Percentiles rank a stretch among this genome's conserved stretches.
Evolutionary conservation across 2,113 vertebrate species (phyloP).

Genomic region (Antechinus flavipes): DNA sequence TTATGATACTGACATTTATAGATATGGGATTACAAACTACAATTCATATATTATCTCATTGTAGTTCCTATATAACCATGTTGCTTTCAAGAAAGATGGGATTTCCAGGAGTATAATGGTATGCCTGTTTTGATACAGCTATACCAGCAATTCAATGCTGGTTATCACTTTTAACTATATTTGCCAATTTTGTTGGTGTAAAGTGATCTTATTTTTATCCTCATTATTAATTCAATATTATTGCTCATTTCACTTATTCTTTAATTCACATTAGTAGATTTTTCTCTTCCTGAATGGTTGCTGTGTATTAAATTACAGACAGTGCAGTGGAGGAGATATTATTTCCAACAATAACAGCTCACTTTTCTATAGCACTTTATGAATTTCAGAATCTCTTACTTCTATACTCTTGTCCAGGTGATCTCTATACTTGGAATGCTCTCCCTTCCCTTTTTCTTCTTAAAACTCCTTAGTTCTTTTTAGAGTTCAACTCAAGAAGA

Average conservation of each 20-base stretch:
- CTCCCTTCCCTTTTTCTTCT: background rate
- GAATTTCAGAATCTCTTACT: background rate
- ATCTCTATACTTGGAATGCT: background rate
- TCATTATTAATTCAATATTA: background rate
- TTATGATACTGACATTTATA: background rate
- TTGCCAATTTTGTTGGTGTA: background rate
- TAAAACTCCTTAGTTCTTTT: background rate
- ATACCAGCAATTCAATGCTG: background rate
- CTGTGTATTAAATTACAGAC: background rate
- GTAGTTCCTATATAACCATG: background rate
- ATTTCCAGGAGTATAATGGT: background rate
- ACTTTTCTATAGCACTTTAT: background rate
- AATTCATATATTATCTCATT: background rate
- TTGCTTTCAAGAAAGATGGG: background rate
- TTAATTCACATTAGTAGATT: background rate
- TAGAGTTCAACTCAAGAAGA: background rate
- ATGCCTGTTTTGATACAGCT: background rate
- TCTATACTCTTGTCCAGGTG: background rate
- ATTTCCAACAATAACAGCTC: background rate
- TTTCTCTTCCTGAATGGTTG: background rate
- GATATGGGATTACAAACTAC: background rate
- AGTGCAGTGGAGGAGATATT: background rate
- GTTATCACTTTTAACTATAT: background rate
- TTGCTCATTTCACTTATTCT: background rate
- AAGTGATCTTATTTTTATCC: background rate